Evolutionary conservation across 2,888 invertebrate species (phyloP), one percentile per base, ranked within the genome.

Genomic region (Drosophila neotestacea): DNA sequence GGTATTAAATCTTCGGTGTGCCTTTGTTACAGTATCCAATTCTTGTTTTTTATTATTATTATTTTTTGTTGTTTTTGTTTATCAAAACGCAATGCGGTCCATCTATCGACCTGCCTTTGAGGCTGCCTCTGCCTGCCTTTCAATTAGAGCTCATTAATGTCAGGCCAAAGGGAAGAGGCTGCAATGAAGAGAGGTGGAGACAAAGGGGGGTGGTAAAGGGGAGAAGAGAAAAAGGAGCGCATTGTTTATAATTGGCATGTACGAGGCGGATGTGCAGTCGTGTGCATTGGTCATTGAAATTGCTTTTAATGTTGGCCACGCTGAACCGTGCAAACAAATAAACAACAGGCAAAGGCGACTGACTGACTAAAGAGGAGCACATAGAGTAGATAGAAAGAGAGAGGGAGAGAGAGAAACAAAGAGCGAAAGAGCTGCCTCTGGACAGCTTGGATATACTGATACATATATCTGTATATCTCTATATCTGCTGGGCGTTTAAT

Each of bases 241-340:
- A 66, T 86, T 86, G 87, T 84, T 83, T 86, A 76, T 78, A 80
- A 83, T 81, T 83, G 86, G 65, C 77, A 67, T 70, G 48, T 47
- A 48, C 22, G 60, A 28, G 38, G 52, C 58, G 65, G 58, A 56
- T 84, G 81, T 81, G 81, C 71, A 84, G 70, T 81, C 76, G 85
- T 85, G 81, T 81, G 81, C 85, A 81, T 73, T 85, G 85, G 76
- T 79, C 79, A 82, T 82, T 80, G 79, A 80, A 80, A 80, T 80
- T 82, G 82, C 76, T 82, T 80, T 80, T 80, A 82, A 82, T 79
- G 82, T 79, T 70, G 75, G 52, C 60, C 56, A 42, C 63, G 44
- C 68, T 48, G 62, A 30, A 38, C 59, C 56, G 62, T 79, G 72
- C 71, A 75, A 78, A 66, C 70, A 79, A 79, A 79, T 79, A 69